phyloP scores from a whole-genome alignment of 2,888 invertebrate species.

The Morpho helenor region DNA sequence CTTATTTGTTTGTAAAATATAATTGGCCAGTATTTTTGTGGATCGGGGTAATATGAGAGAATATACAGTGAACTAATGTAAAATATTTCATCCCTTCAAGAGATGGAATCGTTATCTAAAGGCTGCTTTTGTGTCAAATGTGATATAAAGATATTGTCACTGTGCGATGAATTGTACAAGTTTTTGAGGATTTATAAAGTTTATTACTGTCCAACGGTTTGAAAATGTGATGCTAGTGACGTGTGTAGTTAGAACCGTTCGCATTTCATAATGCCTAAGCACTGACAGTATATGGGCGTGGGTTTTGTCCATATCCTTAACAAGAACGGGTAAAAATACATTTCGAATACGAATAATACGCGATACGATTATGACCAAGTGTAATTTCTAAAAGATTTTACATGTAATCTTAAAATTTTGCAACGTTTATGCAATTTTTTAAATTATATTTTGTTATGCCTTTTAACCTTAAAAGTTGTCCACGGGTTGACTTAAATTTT shows the following conservation, averaged over 20 bases:
- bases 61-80: conserved; percentile 29
- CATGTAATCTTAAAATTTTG: no score
- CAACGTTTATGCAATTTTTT: no score
- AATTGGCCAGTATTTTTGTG: conserved; percentile 56
- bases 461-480: no score
- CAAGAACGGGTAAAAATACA: no score
- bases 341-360: no score
- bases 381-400: no score
- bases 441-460: no score
- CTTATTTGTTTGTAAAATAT: neutral
- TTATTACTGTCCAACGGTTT: conserved; percentile 10
- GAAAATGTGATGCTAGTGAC: neutral
- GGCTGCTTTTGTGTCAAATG: conserved; percentile 35
- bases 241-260: neutral
- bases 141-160: conserved; percentile 26
- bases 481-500: no score
- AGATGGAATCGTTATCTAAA: conserved; percentile 34
- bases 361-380: no score
- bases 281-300: no score
- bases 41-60: conserved; percentile 31
- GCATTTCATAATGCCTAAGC: neutral
- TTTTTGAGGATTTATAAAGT: conserved; percentile 25
- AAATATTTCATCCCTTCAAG: conserved; percentile 34
- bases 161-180: conserved; percentile 14
- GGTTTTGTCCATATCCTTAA: no score